Evolutionary conservation across 2,113 vertebrate species (phyloP).

Genomic region (Syngnathus typhle): DNA sequence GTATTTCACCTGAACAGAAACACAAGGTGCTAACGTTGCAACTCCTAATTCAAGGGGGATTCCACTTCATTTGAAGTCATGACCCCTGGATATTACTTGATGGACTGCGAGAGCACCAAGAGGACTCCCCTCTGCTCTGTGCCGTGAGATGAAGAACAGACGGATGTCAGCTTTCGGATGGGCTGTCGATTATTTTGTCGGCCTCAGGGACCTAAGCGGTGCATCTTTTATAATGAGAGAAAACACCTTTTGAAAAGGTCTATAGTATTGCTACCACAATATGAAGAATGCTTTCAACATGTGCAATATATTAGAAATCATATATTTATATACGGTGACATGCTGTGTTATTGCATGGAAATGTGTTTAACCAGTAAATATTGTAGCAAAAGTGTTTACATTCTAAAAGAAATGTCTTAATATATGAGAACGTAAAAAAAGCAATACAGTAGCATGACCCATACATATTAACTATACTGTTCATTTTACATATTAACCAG

Average conservation of each 20-base stretch:
- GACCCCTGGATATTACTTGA: slow-evolving; percentile 12
- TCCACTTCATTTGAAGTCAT: slow-evolving; percentile 24
- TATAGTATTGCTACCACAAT: slow-evolving; percentile 7
- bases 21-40: slow-evolving; percentile 25
- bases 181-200: slow-evolving; percentile 11
- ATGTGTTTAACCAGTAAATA: slow-evolving; percentile 41
- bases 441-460: slow-evolving; percentile 40
- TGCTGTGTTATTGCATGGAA: slow-evolving; percentile 53
- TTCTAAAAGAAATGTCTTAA: slow-evolving; percentile 28
- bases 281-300: slow-evolving; percentile 37
- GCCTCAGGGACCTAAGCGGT: slow-evolving; percentile 37
- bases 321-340: slow-evolving; percentile 43
- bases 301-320: slow-evolving; percentile 22
- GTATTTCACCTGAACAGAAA: slow-evolving; percentile 85
- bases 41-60: slow-evolving; percentile 19
- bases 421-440: slow-evolving; percentile 12
- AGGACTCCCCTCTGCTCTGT: slow-evolving; percentile 29
- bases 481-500: neutral
- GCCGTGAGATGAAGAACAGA: slow-evolving; percentile 20
- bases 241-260: slow-evolving; percentile 17
- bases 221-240: slow-evolving; percentile 27
- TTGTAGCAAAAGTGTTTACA: slow-evolving; percentile 20
- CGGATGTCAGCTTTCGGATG: slow-evolving; percentile 22
- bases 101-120: slow-evolving; percentile 24
- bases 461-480: neutral